These are phyloP conservation scores for Drosophila pseudotalamancana DNA, from an alignment of 2,888 invertebrate genomes.

Conservation along the genomic window DNA sequence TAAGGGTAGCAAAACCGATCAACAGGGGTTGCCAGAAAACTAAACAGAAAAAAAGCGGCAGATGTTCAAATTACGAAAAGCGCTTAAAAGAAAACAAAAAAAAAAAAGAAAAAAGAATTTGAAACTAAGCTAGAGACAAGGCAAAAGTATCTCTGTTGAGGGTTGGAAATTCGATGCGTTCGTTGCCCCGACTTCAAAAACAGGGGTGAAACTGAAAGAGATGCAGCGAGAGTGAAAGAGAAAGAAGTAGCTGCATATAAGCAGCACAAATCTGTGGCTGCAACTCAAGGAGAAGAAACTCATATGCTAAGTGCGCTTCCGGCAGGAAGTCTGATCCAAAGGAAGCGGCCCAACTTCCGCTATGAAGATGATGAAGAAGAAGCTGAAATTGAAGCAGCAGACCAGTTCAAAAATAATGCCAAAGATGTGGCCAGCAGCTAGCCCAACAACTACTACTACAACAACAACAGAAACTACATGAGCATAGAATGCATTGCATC, in stretches of 20 bases:
- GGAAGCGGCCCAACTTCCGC: constrained; percentile 64
- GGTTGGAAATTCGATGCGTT: constrained; percentile 73
- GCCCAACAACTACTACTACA: neutral
- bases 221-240: constrained; percentile 6
- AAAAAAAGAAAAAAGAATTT: constrained; percentile 4
- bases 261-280: constrained; percentile 57
- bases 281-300: constrained; percentile 29
- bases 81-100: constrained; percentile 36
- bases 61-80: constrained; percentile 76
- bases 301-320: constrained; percentile 55
- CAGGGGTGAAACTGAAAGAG: constrained; percentile 6
- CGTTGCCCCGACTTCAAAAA: constrained; percentile 36
- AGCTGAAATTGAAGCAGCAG: neutral
- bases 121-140: constrained; percentile 37
- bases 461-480: no score
- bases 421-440: constrained; percentile 25
- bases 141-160: constrained; percentile 43
- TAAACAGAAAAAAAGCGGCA: constrained; percentile 54
- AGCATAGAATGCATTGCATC: constrained; percentile 46
- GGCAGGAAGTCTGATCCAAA: constrained; percentile 58
- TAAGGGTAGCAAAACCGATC: constrained; percentile 62
- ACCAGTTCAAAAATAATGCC: constrained; percentile 11
- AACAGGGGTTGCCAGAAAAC: constrained; percentile 48
- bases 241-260: constrained; percentile 33
- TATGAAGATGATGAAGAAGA: constrained; percentile 15